phyloP scores from a whole-genome alignment of 2,113 vertebrate species.

The Cryptomyrus ogoouensis region DNA sequence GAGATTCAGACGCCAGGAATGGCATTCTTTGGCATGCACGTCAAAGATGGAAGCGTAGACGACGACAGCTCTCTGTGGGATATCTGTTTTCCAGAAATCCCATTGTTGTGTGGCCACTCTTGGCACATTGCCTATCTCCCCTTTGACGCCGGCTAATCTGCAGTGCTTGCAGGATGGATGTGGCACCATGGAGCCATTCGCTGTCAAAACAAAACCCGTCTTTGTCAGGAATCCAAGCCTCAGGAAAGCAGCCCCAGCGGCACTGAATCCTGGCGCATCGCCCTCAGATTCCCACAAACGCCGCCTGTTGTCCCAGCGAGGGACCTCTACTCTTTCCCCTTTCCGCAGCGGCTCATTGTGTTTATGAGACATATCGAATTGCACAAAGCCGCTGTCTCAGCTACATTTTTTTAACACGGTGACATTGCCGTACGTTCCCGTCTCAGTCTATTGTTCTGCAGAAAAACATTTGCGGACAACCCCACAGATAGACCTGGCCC shows the following conservation, averaged over 20 bases:
- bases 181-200: constrained; percentile 17
- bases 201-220: constrained; percentile 39
- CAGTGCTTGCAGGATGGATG: constrained; percentile 23
- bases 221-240: constrained; percentile 34
- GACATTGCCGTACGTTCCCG: not conserved
- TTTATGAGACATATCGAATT: constrained; percentile 12
- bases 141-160: constrained; percentile 16
- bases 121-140: constrained; percentile 19
- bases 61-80: not conserved
- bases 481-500: not conserved
- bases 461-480: not conserved
- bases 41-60: not conserved
- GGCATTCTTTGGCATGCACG: not conserved
- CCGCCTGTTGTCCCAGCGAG: not conserved
- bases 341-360: not conserved
- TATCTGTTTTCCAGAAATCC: constrained; percentile 7
- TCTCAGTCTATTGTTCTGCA: not conserved
- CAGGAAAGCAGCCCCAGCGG: constrained; percentile 28
- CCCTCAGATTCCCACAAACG: constrained; percentile 21
- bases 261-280: constrained; percentile 27
- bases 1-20: not conserved
- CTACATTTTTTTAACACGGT: not conserved
- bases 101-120: constrained; percentile 15
- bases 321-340: not conserved
- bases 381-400: constrained; percentile 13